Evolutionary conservation across 2,797 vertebrate species (phyloP), one percentile per base, ranked within the genome.

Genomic region (Moxostoma hubbsi): DNA sequence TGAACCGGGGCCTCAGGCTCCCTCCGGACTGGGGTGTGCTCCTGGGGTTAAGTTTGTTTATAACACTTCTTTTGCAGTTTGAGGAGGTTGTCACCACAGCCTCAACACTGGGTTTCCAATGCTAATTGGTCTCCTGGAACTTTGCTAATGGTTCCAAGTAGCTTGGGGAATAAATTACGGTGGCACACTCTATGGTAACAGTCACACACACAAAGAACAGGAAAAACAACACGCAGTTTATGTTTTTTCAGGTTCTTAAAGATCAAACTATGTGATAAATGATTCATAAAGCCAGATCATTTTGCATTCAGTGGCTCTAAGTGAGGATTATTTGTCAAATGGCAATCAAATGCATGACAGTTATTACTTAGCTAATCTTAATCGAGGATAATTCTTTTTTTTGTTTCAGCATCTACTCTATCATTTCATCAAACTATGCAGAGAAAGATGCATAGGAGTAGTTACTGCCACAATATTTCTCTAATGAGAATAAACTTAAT

Each of bases 111-210:
- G 91, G 92, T 91, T 91, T 93, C 92, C 85, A 86, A 89, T 82
- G 87, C 93, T 95, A 96, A 95, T 95, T 95, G 94, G 93, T 94
- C 94, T 95, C 93, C 91, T 87, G 93, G 93, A 96, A 94, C 91
- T 89, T 88, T 91, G 86, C 91, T 96, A 96, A 96, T 92, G 94
- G 95, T 83, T 91, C 91, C 89, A 85, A 88, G 90, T 91, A 93
- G 92, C 94, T 92, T 86, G 50, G 88, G 94, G 95, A 94, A 95
- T 92, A 93, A 93, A 94, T 93, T 92, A 94, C 89, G 84, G 91
- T 88, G 89, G 88, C 86, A 75, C 77, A 10, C 90, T 87, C 89
- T 88, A 84, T 90, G 90, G 92, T 88, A 93, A 93, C 93, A 91
- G 90, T 90, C 87, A 67, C 82, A 81, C 73, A 81, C 59, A 84